Base-by-base conservation (phyloP, 2,113 vertebrate species). In the Emydocephalus ijimae region DNA sequence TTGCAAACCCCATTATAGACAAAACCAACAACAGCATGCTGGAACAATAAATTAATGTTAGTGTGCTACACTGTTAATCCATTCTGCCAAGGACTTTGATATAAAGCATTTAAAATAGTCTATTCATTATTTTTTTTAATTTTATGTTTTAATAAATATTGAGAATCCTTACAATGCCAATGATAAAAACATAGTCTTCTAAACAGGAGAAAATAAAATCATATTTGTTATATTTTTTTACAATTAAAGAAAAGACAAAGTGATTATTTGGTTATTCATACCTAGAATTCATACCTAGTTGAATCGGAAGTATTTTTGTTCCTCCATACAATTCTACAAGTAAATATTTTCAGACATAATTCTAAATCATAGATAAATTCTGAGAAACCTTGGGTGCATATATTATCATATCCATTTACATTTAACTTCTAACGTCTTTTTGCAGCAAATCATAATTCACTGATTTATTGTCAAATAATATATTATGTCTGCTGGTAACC, bases 1-100 rank as follows among this genome's bases (percentile, higher is more conserved):
- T 95, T 94, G 92, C 91, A 97, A 97, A 97, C 95, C 94, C 94
- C 92, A 91, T 90, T 96, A 95, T 94, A 96, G 94, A 95, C 94
- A 94, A 95, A 93, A 21, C 5, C 95, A 96, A 96, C 90, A 95
- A 56, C 69, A 96, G 91, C 91, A 81, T 74, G 54, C 92, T 92
- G 87, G 89, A 94, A 95, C 91, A 92, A 93, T 92, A 93, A 26
- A 85, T 52, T 92, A 97, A 91, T 87, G 91, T 95, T 95, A 97
- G 96, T 20, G 94, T 54, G 94, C 95, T 96, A 96, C 91, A 95
- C 91, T 20, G 95, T 93, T 92, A 91, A 86, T 92, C 90, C 45
- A 48, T 34, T 74, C 18, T 85, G 92, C 61, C 90, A 91, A 89
- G 87, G 59, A 24, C 8, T 21, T 61, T 11, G 8, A 56, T 39